A percentile compares a stretch with the other conserved stretches of the same genome.
Evolutionary conservation across 2,113 vertebrate species (phyloP).

Genomic region (Paedocypris sp.): DNA sequence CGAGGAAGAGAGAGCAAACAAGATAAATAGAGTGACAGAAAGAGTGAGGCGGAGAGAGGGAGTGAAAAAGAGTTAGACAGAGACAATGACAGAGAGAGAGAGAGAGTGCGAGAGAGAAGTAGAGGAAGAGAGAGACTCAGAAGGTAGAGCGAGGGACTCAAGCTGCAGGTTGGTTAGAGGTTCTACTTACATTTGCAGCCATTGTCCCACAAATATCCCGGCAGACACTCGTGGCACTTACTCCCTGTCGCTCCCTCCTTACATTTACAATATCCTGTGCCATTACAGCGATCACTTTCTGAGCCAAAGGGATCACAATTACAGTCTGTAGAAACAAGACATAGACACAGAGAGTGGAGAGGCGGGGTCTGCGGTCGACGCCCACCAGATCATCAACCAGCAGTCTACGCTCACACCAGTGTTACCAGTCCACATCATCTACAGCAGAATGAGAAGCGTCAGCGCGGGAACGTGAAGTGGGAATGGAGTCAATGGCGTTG

Average conservation of each 20-base stretch:
- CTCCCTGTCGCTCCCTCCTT: conserved; percentile 90
- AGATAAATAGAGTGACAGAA: too few species aligned
- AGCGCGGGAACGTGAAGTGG: conserved; percentile 13
- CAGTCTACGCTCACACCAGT: not conserved
- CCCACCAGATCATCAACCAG: conserved; percentile 22
- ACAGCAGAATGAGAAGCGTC: conserved; percentile 49
- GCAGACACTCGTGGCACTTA: conserved; percentile 94
- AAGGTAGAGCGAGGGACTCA: conserved; percentile 16
- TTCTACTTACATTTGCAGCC: conserved; percentile 97
- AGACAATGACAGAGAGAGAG: conserved; percentile 45
- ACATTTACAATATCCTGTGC: conserved; percentile 98
- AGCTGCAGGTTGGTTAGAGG: conserved; percentile 53
- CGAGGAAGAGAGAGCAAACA: too few species aligned
- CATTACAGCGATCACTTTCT: conserved; percentile 94
- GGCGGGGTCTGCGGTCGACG: conserved; percentile 42
- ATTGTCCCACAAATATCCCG: conserved; percentile 93
- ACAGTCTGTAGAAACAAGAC: conserved; percentile 98
- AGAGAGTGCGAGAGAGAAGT: not conserved
- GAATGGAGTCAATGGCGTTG: conserved; percentile 28
- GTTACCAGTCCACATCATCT: conserved; percentile 39
- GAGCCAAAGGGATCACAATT: conserved; percentile 96
- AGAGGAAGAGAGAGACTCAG: not conserved
- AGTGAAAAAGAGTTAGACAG: conserved; percentile 52
- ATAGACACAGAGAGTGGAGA: conserved; percentile 76
- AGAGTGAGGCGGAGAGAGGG: too few species aligned